Conservation (phyloP, 2,113 vertebrate species). For the Xiphophorus maculatus region DNA sequence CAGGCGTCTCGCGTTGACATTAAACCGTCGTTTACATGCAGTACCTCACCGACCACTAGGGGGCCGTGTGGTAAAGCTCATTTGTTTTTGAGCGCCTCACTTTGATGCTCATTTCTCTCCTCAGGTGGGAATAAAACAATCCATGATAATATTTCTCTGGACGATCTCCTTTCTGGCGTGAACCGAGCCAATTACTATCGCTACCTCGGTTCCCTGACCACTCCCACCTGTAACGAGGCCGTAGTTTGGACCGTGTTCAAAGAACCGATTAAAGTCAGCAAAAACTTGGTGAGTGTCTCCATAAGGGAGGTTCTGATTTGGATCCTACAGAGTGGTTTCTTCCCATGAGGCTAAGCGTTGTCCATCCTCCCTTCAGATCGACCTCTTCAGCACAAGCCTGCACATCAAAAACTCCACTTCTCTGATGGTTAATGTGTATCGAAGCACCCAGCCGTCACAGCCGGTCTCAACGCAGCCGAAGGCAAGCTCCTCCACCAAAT, state of each 20-base stretch:
- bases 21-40: too few species aligned
- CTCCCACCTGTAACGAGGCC: constrained; percentile 65
- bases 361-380: constrained; percentile 52
- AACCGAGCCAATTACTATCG: constrained; percentile 70
- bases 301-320: neutral
- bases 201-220: constrained; percentile 81
- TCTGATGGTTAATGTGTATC: constrained; percentile 48
- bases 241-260: constrained; percentile 83
- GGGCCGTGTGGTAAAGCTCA: too few species aligned
- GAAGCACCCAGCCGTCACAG: constrained; percentile 41
- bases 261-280: constrained; percentile 68
- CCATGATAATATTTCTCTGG: constrained; percentile 27
- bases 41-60: too few species aligned
- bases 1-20: too few species aligned
- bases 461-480: constrained; percentile 30
- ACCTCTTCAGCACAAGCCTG: constrained; percentile 58
- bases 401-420: neutral
- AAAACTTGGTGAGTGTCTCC: constrained; percentile 63
- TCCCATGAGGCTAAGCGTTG: neutral
- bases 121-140: constrained; percentile 2
- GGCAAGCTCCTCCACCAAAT: neutral
- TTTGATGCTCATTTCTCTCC: neutral
- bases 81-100: neutral
- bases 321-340: neutral
- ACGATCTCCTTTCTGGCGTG: constrained; percentile 56